Conservation (phyloP, 2,113 vertebrate genomes). For the Atrichornis clamosus region DNA sequence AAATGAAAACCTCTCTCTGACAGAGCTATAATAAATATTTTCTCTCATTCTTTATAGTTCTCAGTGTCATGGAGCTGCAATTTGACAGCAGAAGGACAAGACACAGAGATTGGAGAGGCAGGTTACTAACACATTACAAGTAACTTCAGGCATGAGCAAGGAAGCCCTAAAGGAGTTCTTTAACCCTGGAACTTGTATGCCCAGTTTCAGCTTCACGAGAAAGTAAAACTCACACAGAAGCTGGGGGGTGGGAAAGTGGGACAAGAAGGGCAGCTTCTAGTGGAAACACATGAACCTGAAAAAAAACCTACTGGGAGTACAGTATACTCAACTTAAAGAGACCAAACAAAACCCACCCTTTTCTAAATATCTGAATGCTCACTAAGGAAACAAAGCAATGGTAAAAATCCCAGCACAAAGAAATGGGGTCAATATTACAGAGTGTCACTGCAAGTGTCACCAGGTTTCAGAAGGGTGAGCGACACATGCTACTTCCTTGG, state of each 20-base stretch:
- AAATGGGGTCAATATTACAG: not conserved
- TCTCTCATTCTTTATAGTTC: not conserved
- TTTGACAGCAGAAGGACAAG: not conserved
- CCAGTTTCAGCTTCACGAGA: slow-evolving; percentile 2
- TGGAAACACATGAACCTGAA: not conserved
- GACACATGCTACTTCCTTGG: not conserved
- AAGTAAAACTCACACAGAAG: not conserved
- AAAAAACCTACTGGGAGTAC: not conserved
- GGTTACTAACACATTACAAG: not conserved
- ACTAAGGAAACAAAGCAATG: not conserved
- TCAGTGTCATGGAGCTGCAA: not conserved
- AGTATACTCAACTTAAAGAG: not conserved
- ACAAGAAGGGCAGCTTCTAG: not conserved
- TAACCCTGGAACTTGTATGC: not conserved
- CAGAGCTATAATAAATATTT: not conserved
- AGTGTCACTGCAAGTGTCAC: not conserved
- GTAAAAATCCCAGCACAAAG: not conserved
- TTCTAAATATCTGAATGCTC: not conserved
- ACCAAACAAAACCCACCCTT: not conserved
- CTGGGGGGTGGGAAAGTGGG: not conserved
- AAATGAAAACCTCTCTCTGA: not conserved
- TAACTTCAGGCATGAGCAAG: not conserved
- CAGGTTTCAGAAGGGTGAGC: not conserved
- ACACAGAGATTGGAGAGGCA: not conserved
- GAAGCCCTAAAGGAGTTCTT: not conserved